Percentiles rank a stretch among this genome's conserved stretches.
Conservation (phyloP, 1,140 invertebrate species). For the Halyomorpha halys region DNA sequence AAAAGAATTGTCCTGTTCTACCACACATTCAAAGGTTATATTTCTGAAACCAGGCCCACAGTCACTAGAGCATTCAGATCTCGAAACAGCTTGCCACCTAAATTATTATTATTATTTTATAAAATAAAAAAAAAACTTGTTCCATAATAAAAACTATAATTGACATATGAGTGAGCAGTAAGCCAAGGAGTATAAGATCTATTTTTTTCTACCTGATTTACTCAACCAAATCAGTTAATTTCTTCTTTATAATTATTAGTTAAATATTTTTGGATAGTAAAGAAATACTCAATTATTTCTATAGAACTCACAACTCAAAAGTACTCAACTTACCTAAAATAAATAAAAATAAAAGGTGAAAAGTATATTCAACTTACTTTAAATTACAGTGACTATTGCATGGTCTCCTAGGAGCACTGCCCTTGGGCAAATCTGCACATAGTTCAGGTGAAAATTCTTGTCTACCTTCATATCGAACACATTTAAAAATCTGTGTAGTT, state of each 20-base stretch:
- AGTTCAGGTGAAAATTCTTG: constrained; percentile 1
- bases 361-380: constrained; percentile 36
- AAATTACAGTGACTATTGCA: constrained; percentile 49
- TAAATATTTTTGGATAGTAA: too few species aligned
- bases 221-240: too few species aligned
- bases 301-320: too few species aligned
- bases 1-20: constrained; percentile 34
- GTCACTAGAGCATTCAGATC: constrained; percentile 55
- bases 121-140: too few species aligned
- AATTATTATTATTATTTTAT: neutral
- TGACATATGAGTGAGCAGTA: too few species aligned
- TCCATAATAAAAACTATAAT: too few species aligned
- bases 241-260: too few species aligned
- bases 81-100: constrained; percentile 45
- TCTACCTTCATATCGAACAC: neutral
- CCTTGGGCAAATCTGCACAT: constrained; percentile 19
- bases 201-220: too few species aligned
- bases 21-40: constrained; percentile 44
- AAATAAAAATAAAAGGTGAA: too few species aligned
- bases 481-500: neutral
- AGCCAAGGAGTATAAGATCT: too few species aligned
- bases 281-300: too few species aligned
- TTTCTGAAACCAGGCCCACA: constrained; percentile 53
- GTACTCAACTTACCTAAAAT: too few species aligned
- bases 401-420: constrained; percentile 22